Evolutionary conservation across 2,888 invertebrate species (phyloP).

Genomic region (Plutella xylostella): DNA sequence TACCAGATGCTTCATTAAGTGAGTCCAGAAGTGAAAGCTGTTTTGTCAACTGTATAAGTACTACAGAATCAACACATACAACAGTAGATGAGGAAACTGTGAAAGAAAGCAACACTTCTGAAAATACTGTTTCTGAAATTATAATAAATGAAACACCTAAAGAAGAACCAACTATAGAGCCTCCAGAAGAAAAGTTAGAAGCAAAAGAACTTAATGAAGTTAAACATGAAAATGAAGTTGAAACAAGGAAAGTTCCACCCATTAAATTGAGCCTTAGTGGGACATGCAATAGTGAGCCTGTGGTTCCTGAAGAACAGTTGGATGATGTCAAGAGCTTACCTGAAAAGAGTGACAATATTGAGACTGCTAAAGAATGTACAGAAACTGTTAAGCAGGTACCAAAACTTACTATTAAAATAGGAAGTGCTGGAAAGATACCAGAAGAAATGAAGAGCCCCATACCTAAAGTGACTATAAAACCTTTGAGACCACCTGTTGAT

Average conservation of each 20-base stretch:
- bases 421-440: slow-evolving; percentile 39
- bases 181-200: not conserved
- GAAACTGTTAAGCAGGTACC: slow-evolving; percentile 44
- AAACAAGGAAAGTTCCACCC: slow-evolving; percentile 32
- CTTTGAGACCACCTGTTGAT: slow-evolving; percentile 22
- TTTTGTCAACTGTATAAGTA: slow-evolving; percentile 19
- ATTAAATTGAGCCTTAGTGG: slow-evolving; percentile 34
- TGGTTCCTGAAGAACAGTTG: slow-evolving; percentile 15
- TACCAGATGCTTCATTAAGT: slow-evolving; percentile 9
- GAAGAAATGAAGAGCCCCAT: slow-evolving; percentile 50
- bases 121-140: not conserved
- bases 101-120: not conserved
- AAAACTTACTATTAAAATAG: slow-evolving; percentile 61
- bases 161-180: not conserved
- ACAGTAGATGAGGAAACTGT: not conserved
- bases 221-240: not conserved
- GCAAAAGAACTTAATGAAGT: not conserved
- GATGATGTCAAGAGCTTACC: slow-evolving; percentile 10
- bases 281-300: slow-evolving; percentile 22
- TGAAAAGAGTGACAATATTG: not conserved
- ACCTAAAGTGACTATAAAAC: slow-evolving; percentile 51
- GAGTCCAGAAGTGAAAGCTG: slow-evolving; percentile 23
- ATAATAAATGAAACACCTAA: not conserved
- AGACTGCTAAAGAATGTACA: not conserved
- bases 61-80: slow-evolving; percentile 21